Evolutionary conservation across 1,140 invertebrate species (phyloP), one percentile per base, ranked within the genome.

Genomic region (Leguminivora glycinivorella): DNA sequence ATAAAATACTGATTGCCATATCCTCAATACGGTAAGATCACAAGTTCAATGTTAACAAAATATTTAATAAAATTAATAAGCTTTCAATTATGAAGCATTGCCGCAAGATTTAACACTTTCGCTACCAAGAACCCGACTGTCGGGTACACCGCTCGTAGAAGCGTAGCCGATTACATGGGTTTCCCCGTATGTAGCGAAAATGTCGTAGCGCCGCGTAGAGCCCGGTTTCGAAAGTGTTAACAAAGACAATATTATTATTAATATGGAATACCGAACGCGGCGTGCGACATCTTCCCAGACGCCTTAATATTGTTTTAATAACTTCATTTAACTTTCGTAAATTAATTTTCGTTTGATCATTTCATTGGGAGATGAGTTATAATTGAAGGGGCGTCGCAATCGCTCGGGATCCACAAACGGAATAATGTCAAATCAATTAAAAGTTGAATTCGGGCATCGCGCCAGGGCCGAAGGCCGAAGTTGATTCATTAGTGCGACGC

Each of bases 361-460:
- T 86, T 86, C 82, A 84, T 81, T 80, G 78, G 77, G 72, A 79
- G 83, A 84, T 84, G 83, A 85, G 83, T 85, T 85, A 85, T 87
- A 87, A 88, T 87, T 85, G 86, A 81, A 80, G 84, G 79, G 77
- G 83, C 76, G 78, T 76, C 81, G 80, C 76, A 79, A 81, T 82
- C 78, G 78, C 74, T 75, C 77, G 71, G 74, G 76, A 76, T 82
- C 82, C 83, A 82, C 82, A 86, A 84, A 84, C 79, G 80, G 83
- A 88, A 88, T 88, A 86, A 86, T 88, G 83, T 83, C 83, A 85
- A 85, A 88, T 88, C 85, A 88, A 86, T 88, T 85, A 86, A 86
- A 88, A 86, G 83, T 86, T 86, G 78, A 81, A 83, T 84, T 84
- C 79, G 76, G 81, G 81, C 80, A 81, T 52, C 71, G 79, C 77